Evolutionary conservation across 2,888 invertebrate genomes (phyloP).

Genomic region (Polyommatus icarus): DNA sequence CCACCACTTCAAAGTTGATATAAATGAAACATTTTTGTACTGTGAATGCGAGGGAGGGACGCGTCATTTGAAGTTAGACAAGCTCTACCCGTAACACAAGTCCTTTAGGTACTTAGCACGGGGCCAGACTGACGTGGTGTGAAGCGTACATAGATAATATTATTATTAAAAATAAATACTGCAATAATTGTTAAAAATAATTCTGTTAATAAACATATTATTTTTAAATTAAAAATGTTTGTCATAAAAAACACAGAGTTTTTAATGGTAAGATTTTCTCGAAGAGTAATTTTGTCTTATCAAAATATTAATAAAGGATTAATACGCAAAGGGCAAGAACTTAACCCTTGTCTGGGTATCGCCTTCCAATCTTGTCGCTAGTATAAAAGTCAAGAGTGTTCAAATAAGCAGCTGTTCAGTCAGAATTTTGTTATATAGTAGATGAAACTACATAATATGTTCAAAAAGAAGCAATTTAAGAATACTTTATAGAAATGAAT

Average conservation of each 20-base stretch:
- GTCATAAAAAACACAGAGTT: neutral
- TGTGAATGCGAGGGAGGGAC: no score
- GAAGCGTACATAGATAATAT: no score
- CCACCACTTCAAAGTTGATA: no score
- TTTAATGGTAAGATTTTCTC: neutral
- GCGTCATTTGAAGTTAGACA: no score
- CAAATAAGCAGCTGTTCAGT: neutral
- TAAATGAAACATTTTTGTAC: no score
- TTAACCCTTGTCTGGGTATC: neutral
- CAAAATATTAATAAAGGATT: conserved; percentile 17
- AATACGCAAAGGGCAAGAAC: neutral
- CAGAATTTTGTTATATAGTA: neutral
- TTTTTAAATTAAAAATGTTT: neutral
- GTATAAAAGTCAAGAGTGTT: neutral
- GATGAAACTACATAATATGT: neutral
- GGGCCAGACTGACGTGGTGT: no score
- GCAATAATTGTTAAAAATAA: neutral
- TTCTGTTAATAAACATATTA: neutral
- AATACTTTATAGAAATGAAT: no score
- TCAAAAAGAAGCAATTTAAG: neutral
- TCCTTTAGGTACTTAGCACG: no score
- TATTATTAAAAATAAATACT: neutral
- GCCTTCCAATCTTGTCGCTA: neutral
- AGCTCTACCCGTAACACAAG: no score
- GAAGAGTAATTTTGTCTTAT: neutral